These are phyloP conservation scores for Isurus oxyrinchus DNA, from an alignment of 2,113 vertebrate species.

Conservation along the genomic window DNA sequence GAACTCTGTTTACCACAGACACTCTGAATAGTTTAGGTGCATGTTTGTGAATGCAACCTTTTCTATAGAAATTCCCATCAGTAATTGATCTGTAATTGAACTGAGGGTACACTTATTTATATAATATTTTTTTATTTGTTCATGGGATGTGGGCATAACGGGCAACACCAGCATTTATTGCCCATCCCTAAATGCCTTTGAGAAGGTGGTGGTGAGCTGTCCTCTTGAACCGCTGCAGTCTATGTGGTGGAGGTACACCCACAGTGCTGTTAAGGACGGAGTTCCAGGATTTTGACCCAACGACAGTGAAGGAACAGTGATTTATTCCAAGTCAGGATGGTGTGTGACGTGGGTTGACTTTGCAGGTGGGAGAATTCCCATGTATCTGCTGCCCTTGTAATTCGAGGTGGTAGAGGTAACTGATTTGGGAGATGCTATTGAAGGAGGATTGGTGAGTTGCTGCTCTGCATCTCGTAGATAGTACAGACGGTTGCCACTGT, in stretches of 20 bases:
- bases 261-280: not conserved
- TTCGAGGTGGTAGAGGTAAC: too few relatives aligned
- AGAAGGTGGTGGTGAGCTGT: not conserved
- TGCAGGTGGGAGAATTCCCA: too few relatives aligned
- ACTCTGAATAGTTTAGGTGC: not conserved
- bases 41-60: not conserved
- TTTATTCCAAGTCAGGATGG: not conserved
- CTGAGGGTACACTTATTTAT: not conserved
- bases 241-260: not conserved
- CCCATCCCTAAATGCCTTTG: not conserved
- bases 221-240: not conserved
- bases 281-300: not conserved
- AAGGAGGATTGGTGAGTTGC: too few relatives aligned
- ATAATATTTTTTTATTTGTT: not conserved
- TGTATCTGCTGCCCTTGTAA: not conserved
- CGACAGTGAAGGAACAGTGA: not conserved
- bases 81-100: not conserved
- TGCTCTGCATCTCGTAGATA: too few relatives aligned
- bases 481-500: too few relatives aligned
- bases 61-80: not conserved
- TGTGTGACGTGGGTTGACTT: not conserved
- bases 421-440: too few relatives aligned
- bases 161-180: not conserved
- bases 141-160: not conserved
- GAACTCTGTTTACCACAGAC: not conserved